Evolutionary conservation across 2,113 vertebrate genomes (phyloP).

Genomic region (Mesitornis unicolor): DNA sequence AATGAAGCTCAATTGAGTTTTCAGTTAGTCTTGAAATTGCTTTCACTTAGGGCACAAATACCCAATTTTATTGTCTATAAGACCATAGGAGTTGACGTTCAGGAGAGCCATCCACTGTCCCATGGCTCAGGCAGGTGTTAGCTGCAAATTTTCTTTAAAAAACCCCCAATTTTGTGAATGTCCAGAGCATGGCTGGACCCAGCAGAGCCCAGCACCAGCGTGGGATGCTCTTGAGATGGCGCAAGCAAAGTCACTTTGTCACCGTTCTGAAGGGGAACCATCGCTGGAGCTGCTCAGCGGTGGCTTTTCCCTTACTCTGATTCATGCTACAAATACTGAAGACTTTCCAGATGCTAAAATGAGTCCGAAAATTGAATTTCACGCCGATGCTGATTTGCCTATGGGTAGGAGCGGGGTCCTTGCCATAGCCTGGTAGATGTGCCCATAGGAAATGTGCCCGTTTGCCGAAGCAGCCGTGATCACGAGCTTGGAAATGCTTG

Average conservation of each 20-base stretch:
- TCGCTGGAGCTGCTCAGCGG: not conserved
- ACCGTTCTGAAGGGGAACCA: rapidly evolving
- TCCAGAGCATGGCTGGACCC: not conserved
- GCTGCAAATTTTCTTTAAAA: not conserved
- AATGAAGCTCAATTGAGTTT: not conserved
- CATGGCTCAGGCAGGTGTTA: too few relatives aligned
- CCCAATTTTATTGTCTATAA: not conserved
- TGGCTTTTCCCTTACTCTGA: not conserved
- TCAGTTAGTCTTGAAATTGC: not conserved
- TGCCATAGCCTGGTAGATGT: not conserved
- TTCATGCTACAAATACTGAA: not conserved
- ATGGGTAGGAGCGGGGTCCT: not conserved
- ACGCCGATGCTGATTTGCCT: not conserved
- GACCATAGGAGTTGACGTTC: not conserved
- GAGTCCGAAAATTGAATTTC: not conserved
- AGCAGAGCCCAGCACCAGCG: rapidly evolving
- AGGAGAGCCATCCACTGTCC: too few relatives aligned
- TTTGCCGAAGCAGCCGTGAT: not conserved
- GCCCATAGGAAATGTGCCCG: rapidly evolving
- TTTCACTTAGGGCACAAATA: not conserved
- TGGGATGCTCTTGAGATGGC: not conserved
- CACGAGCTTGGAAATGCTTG: not conserved
- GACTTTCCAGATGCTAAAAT: not conserved
- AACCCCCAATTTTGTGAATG: not conserved
- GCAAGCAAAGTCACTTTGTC: not conserved